phyloP scores from a whole-genome alignment of 2,113 vertebrate genomes.

The Piliocolobus tephrosceles region DNA sequence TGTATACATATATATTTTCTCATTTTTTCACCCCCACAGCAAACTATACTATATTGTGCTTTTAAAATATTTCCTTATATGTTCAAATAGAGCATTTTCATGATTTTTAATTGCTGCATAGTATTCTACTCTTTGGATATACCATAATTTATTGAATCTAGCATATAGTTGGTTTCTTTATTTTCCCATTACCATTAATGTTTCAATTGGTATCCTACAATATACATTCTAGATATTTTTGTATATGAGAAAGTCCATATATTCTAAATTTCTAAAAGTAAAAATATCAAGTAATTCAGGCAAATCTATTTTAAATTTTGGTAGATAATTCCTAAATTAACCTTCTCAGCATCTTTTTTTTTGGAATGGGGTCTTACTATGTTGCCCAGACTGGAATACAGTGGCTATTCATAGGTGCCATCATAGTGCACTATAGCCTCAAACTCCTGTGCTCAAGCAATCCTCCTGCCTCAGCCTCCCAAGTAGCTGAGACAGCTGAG shows the following conservation, averaged over 20 bases:
- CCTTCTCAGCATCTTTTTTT: not conserved
- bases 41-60: not conserved
- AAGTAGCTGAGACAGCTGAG: not conserved
- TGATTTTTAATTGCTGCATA: not conserved
- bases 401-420: not conserved
- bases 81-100: not conserved
- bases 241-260: not conserved
- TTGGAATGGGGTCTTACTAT: not conserved
- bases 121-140: not conserved
- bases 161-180: not conserved
- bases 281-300: not conserved
- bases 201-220: slow-evolving; percentile 8
- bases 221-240: slow-evolving; percentile 32
- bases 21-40: not conserved
- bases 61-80: slow-evolving; percentile 20
- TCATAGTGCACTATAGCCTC: not conserved
- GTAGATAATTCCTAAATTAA: slow-evolving; percentile 6
- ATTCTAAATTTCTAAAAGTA: not conserved
- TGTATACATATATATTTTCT: not conserved
- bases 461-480: not conserved
- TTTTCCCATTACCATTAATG: not conserved
- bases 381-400: not conserved
- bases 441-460: not conserved
- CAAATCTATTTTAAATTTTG: slow-evolving; percentile 29
- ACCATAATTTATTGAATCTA: not conserved